A percentile compares a stretch with the other conserved stretches of the same genome.
These are phyloP conservation scores for Drosophila sp. DNA, from an alignment of 1,140 invertebrate species.

Conservation along the genomic window DNA sequence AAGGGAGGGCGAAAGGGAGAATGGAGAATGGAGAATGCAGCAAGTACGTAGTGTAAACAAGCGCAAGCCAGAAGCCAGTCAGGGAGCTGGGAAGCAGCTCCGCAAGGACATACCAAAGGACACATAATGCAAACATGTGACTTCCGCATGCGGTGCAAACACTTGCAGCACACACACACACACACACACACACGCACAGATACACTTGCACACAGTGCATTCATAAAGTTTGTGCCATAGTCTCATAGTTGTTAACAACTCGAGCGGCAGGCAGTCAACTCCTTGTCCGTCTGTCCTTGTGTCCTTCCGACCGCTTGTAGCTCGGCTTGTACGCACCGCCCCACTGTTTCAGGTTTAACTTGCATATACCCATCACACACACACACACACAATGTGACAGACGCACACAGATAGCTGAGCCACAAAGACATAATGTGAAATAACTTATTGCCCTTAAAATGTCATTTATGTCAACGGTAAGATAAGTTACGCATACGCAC, in stretches of 20 bases:
- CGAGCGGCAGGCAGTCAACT: constrained; percentile 58
- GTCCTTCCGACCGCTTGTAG: constrained; percentile 72
- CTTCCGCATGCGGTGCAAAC: constrained; percentile 82
- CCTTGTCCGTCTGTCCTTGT: constrained; percentile 31
- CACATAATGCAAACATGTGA: constrained; percentile 83
- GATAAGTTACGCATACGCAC: constrained; percentile 80
- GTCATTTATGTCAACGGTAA: constrained; percentile 82
- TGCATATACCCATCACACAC: constrained; percentile 6
- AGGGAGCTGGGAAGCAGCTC: constrained; percentile 33
- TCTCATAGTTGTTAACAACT: constrained; percentile 83
- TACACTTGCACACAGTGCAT: constrained; percentile 28
- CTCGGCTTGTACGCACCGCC: constrained; percentile 63
- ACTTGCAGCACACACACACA: constrained; percentile 59
- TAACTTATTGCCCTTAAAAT: constrained; percentile 84
- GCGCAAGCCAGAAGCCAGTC: constrained; percentile 28
- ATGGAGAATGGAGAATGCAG: constrained; percentile 19
- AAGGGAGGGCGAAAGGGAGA: not conserved
- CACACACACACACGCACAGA: not conserved
- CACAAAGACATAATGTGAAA: constrained; percentile 75
- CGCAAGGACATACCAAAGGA: constrained; percentile 80
- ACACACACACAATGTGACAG: not conserved
- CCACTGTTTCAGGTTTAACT: constrained; percentile 30
- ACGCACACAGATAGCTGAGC: constrained; percentile 9
- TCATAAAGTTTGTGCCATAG: constrained; percentile 75
- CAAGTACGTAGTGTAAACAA: constrained; percentile 70